Percentiles rank a stretch among this genome's conserved stretches.
Evolutionary conservation across 1,140 invertebrate genomes (phyloP).

Genomic region (Notospermus geniculatus): DNA sequence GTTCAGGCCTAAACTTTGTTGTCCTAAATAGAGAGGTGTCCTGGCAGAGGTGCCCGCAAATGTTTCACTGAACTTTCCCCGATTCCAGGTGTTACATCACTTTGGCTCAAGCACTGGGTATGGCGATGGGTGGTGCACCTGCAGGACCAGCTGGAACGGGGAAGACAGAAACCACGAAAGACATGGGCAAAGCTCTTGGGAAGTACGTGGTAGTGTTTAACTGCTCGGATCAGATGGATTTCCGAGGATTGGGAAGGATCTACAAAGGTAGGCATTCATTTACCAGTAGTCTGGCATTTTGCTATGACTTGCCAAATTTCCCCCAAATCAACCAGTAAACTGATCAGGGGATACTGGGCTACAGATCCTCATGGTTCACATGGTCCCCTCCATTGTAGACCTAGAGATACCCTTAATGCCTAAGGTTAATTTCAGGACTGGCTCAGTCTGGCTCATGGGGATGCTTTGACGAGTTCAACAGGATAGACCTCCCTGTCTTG

Average conservation of each 20-base stretch:
- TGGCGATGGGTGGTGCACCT: conserved; percentile 95
- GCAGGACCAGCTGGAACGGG: conserved; percentile 94
- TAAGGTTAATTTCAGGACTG: conserved; percentile 64
- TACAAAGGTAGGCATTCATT: conserved; percentile 67
- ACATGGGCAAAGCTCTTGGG: conserved; percentile 95
- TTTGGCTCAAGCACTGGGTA: conserved; percentile 87
- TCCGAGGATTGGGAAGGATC: conserved; percentile 83
- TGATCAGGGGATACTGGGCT: too few relatives aligned
- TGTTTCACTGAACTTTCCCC: background rate
- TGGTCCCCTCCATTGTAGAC: too few relatives aligned
- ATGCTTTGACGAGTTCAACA: conserved; percentile 95
- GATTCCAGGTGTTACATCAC: conserved; percentile 89
- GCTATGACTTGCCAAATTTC: too few relatives aligned
- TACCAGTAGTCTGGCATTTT: too few relatives aligned
- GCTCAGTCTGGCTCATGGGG: conserved; percentile 96
- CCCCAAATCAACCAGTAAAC: too few relatives aligned
- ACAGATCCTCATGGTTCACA: too few relatives aligned
- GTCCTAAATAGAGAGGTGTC: too few relatives aligned
- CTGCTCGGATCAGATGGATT: conserved; percentile 99
- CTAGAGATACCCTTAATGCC: too few relatives aligned
- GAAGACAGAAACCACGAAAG: conserved; percentile 96
- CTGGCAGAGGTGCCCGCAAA: too few relatives aligned
- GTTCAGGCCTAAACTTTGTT: too few relatives aligned
- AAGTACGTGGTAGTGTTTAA: conserved; percentile 98
- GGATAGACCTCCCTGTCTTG: conserved; percentile 90